Conservation (phyloP, 23 tunicate species). For the Halocynthia roretzi region DNA sequence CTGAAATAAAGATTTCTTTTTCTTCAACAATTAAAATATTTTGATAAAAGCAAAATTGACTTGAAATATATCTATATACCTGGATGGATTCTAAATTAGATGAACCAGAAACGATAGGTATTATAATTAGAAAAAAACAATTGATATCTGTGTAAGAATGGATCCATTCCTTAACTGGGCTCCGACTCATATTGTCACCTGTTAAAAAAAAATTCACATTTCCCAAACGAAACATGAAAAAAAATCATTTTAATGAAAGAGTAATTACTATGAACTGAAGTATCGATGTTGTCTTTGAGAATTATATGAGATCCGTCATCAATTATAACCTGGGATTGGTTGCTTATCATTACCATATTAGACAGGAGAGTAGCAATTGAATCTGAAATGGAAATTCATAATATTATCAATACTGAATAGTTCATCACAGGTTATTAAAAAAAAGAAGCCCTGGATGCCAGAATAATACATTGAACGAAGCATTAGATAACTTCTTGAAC, state of each 20-base stretch:
- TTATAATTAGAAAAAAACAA: neutral
- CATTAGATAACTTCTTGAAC: too few species aligned
- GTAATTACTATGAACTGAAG: neutral
- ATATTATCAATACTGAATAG: neutral
- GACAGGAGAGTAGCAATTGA: neutral
- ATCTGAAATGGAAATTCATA: conserved; percentile 7
- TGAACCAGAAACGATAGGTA: neutral
- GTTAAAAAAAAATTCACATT: too few species aligned
- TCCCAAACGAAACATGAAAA: too few species aligned
- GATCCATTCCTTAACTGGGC: conserved; percentile 14
- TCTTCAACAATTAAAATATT: neutral
- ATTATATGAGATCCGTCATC: neutral
- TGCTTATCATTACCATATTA: conserved; percentile 7
- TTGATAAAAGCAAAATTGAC: neutral
- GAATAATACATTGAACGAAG: too few species aligned
- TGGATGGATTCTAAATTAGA: neutral
- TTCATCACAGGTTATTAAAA: neutral
- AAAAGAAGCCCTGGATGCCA: too few species aligned
- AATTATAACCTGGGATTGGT: neutral
- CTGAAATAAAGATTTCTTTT: neutral
- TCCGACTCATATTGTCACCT: too few species aligned
- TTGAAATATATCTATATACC: neutral
- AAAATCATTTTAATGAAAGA: neutral
- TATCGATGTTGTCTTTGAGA: neutral
- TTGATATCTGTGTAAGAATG: conserved; percentile 7